A percentile compares a stretch with the other conserved stretches of the same genome.
Evolutionary conservation across 2,797 vertebrate genomes (phyloP).

Genomic region (Ctenopoma multispine): DNA sequence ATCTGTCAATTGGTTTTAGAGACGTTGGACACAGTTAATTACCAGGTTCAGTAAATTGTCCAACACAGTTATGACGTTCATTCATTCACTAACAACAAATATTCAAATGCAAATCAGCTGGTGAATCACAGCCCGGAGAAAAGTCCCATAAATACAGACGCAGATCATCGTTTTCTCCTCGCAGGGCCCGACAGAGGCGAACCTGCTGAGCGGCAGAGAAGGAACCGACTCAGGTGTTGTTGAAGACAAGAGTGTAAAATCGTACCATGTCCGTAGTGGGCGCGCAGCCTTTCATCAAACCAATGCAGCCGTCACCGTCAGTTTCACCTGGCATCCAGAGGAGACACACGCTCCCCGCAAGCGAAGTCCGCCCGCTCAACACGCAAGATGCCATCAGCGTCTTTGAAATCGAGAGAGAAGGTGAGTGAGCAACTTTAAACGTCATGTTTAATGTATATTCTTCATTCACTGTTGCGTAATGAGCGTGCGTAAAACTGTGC

Average conservation of each 20-base stretch:
- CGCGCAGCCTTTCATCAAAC: constrained; percentile 83
- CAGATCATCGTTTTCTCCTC: constrained; percentile 11
- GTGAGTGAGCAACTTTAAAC: constrained; percentile 71
- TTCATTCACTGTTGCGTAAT: background rate
- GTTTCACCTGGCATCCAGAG: constrained; percentile 83
- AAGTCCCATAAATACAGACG: constrained; percentile 63
- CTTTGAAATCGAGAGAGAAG: constrained; percentile 95
- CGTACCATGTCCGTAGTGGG: constrained; percentile 81
- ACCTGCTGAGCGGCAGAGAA: constrained; percentile 40
- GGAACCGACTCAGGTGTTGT: background rate
- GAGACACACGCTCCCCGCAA: constrained; percentile 94
- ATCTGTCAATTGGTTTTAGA: constrained; percentile 19
- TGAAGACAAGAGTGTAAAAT: background rate
- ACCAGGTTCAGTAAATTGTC: constrained; percentile 45
- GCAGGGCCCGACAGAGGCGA: constrained; percentile 61
- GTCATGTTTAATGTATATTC: background rate
- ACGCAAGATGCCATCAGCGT: constrained; percentile 90
- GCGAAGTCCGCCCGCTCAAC: constrained; percentile 93
- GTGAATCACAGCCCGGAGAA: constrained; percentile 54
- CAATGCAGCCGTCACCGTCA: constrained; percentile 66
- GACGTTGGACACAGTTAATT: constrained; percentile 58
- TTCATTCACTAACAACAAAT: constrained; percentile 32
- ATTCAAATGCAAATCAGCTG: constrained; percentile 76
- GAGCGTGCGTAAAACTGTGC: constrained; percentile 48
- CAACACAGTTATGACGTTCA: constrained; percentile 26